These are phyloP conservation scores for Spea multiplicata DNA, from an alignment of 2,113 vertebrate species.

Conservation along the genomic window DNA sequence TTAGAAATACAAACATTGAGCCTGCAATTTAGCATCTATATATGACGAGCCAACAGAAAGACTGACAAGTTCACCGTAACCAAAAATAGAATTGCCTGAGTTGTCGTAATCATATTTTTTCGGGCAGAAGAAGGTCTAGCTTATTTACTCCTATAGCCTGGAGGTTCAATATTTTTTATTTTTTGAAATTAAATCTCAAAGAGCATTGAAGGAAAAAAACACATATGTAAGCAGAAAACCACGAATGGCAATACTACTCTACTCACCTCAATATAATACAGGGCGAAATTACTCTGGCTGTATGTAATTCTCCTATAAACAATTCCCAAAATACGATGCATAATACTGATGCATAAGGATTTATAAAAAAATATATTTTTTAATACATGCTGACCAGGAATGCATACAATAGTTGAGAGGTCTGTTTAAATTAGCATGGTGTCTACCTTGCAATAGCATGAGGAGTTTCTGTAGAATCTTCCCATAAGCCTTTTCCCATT, in stretches of 20 bases:
- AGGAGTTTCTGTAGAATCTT: no score
- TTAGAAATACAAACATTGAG: not conserved
- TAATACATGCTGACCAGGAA: no score
- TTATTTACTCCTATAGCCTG: conserved; percentile 23
- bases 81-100: conserved; percentile 14
- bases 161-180: not conserved
- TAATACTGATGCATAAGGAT: no score
- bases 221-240: conserved; percentile 16
- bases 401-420: no score
- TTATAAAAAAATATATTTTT: no score
- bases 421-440: no score
- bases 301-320: no score
- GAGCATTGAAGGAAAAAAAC: conserved; percentile 18
- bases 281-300: no score
- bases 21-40: not conserved
- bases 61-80: not conserved
- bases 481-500: no score
- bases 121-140: conserved; percentile 13
- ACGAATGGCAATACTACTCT: not conserved
- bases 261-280: no score
- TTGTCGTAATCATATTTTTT: conserved; percentile 24
- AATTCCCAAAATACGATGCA: no score
- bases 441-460: no score
- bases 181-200: conserved; percentile 35
- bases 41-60: not conserved